Evolutionary conservation across 2,888 invertebrate genomes (phyloP).

Genomic region (Tromatobia lineatoria): DNA sequence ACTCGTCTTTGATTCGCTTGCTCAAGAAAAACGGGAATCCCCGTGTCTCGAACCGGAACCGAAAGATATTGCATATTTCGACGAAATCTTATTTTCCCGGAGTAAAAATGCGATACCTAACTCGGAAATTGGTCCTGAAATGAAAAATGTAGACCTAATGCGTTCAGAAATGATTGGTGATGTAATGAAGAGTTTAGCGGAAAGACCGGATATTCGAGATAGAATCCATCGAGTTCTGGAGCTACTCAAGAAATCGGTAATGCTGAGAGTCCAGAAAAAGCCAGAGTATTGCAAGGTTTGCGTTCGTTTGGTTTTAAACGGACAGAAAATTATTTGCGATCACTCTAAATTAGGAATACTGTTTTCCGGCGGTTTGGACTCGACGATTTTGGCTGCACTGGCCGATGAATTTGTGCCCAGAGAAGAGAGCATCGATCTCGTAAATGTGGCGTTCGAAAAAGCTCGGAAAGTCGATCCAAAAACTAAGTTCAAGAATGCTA

Average conservation of each 20-base stretch:
- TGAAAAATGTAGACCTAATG: background rate
- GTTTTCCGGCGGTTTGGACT: conserved; percentile 99
- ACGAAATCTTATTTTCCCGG: conserved; percentile 10
- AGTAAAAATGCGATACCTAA: background rate
- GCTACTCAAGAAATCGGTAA: conserved; percentile 88
- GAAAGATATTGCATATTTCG: background rate
- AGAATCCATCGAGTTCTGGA: conserved; percentile 86
- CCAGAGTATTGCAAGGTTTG: conserved; percentile 89
- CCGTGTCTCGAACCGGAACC: conserved; percentile 16
- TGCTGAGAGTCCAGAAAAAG: conserved; percentile 88
- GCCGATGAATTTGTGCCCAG: conserved; percentile 90
- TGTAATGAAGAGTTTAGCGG: conserved; percentile 85
- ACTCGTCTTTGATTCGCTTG: conserved; percentile 1
- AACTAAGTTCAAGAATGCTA: conserved; percentile 38
- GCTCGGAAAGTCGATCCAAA: conserved; percentile 53
- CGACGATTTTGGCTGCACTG: conserved; percentile 94
- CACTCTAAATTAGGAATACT: conserved; percentile 91
- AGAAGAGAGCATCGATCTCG: conserved; percentile 93
- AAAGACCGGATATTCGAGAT: conserved; percentile 82
- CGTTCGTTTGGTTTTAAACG: conserved; percentile 77
- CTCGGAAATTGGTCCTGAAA: background rate
- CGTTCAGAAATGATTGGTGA: conserved; percentile 79
- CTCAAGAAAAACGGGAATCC: background rate
- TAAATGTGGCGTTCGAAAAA: conserved; percentile 97
- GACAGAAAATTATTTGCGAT: conserved; percentile 78